Percentiles rank a stretch among this genome's conserved stretches.
Evolutionary conservation across 2,797 vertebrate species (phyloP).

Genomic region (Pelobates cultripes): DNA sequence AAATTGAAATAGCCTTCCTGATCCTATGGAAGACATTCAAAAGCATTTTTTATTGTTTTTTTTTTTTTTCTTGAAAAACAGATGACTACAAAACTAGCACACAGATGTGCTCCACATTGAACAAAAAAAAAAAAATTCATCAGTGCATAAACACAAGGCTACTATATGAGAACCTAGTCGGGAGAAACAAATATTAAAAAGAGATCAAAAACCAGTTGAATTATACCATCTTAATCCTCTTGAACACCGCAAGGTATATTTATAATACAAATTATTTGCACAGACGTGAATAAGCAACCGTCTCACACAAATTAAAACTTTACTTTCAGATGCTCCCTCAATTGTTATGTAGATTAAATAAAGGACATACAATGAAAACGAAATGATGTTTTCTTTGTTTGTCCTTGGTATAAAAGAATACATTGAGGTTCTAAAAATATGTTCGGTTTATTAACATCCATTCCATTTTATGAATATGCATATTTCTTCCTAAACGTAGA

Average conservation of each 20-base stretch:
- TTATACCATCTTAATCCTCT: constrained; percentile 73
- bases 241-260: constrained; percentile 69
- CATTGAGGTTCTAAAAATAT: constrained; percentile 54
- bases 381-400: constrained; percentile 46
- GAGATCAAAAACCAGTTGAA: constrained; percentile 72
- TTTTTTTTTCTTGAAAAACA: constrained; percentile 9
- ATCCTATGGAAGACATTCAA: neutral
- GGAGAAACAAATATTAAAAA: constrained; percentile 70
- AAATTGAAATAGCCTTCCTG: too few relatives aligned
- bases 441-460: constrained; percentile 51
- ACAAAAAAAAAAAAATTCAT: neutral
- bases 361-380: constrained; percentile 31
- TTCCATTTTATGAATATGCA: constrained; percentile 37
- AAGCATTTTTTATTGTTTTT: neutral
- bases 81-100: constrained; percentile 19
- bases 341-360: constrained; percentile 70
- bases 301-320: constrained; percentile 74
- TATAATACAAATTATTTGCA: constrained; percentile 69
- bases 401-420: constrained; percentile 35
- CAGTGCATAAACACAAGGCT: constrained; percentile 37
- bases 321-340: constrained; percentile 72
- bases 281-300: constrained; percentile 68
- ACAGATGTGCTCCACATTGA: constrained; percentile 57
- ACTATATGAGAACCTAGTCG: constrained; percentile 58
- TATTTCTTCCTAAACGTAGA: constrained; percentile 14